Evolutionary conservation across 2,888 invertebrate genomes (phyloP), one percentile per base, ranked within the genome.

Genomic region (Drosophila borborema): DNA sequence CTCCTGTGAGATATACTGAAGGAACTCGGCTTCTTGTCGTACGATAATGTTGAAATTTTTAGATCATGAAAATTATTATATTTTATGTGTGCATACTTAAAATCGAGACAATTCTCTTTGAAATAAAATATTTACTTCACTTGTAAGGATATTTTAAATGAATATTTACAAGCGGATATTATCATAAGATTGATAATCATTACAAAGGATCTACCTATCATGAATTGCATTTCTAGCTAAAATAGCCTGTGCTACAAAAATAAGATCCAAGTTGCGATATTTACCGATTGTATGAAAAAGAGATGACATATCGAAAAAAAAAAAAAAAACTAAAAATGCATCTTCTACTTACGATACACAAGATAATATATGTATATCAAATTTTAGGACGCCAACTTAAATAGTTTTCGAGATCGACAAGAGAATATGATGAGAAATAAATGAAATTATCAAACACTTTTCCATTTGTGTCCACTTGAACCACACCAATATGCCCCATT

Each of bases 401-500:
- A 5, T 31, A 49, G 10, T 49, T n/a, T 12, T 49, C n/a, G n/a
- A 49, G 31, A 49, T 49, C 48, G 8, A 16, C 8, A 6, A 28
- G 5, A 5, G 38, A n/a, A 18, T 18, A 9, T n/a, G n/a, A 18
- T 8, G 3, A 3, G 4, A 18, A 18, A 9, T 0, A 18, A 41
- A 9, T 41, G n/a, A 18, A 3, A 41, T n/a, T 41, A 18, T 9
- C 9, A 18, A 3, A 9, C 9, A n/a, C 3, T 3, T n/a, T 8
- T 9, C 3, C 1, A n/a, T 18, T 41, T 18, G n/a, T 5, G 5
- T 45, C 12, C 23, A 23, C 3, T 23, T 23, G 5, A 10, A 1
- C 0, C 34, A 12, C 16, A 14, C 36, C 14, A 53, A 53, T 53
- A 53, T 38, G 38, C 53, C 53, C 53, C 20, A 53, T 20, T 49